Evolutionary conservation across 2,888 invertebrate genomes (phyloP), one percentile per base, ranked within the genome.

Genomic region (Corbicula japonica): DNA sequence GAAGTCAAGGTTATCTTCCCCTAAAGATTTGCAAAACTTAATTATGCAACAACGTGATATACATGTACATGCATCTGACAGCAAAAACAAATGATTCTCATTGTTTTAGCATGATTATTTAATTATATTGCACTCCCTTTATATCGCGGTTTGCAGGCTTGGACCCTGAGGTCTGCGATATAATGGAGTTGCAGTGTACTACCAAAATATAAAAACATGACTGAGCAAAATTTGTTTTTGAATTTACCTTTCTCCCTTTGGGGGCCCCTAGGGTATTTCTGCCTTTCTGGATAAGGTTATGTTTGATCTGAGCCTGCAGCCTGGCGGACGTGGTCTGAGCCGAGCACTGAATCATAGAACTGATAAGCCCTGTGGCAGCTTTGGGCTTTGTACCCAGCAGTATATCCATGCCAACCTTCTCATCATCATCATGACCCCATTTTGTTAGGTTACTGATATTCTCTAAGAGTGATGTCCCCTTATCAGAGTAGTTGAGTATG

Each of bases 281-380:
- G 28, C 92, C 91, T 70, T 93, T 93, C 86, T 93, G 93, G 79
- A 93, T 91, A 15, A 93, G 91, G 73, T 90, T 91, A 35, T 89
- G 87, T 58, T 90, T 88, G 38, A 93, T 91, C 76, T 92, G 92
- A 4, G 89, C 88, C 80, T 92, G 90, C 0, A 92, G 86, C 41
- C 93, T 84, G n/a, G 88, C 86, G 2, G 93, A 86, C 0, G 89
- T 89, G 0, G 93, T 93, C 88, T 93, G 93, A n/a, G 93, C 93
- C 61, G 92, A 92, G 83, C 91, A 92, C 87, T 93, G 93, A n/a
- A 93, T 90, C 83, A 86, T 88, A 1, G 92, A 89, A 62, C 87
- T 90, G 44, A 91, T 79, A 23, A 92, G 73, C 3, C 90, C 91
- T 1, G 87, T 86, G n/a, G 65, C 69, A 8, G 71, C 60, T 48